phyloP scores from a whole-genome alignment of 2,797 vertebrate species.

The Arnoldichthys spilopterus region DNA sequence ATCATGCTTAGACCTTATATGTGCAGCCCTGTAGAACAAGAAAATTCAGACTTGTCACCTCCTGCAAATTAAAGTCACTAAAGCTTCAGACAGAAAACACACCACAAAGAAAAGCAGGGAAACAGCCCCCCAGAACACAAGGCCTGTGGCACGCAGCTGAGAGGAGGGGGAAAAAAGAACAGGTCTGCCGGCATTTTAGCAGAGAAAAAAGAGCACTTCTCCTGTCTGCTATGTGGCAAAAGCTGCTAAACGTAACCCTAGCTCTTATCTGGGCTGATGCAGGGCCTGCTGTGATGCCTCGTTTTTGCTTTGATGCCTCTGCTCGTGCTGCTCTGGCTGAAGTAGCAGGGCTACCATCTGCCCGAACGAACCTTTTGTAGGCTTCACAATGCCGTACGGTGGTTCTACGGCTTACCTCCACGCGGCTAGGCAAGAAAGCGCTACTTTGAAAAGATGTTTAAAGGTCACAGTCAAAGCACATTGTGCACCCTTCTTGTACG shows the following conservation, averaged over 20 bases:
- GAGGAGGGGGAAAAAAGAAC: constrained; percentile 51
- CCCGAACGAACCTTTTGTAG: constrained; percentile 6
- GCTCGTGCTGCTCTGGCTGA: constrained; percentile 46
- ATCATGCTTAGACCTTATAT: neutral
- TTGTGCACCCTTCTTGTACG: constrained; percentile 28
- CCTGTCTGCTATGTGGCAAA: constrained; percentile 71
- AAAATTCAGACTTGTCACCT: neutral
- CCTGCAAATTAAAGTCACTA: constrained; percentile 14
- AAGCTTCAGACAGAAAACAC: constrained; percentile 38
- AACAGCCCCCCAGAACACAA: constrained; percentile 62
- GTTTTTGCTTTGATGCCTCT: constrained; percentile 76
- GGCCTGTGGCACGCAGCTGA: constrained; percentile 50
- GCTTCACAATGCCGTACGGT: neutral
- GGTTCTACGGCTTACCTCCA: neutral
- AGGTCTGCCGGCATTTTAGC: constrained; percentile 59
- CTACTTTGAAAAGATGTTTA: constrained; percentile 44
- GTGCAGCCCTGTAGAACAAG: constrained; percentile 6
- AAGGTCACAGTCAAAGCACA: constrained; percentile 49
- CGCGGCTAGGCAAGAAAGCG: neutral
- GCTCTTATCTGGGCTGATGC: constrained; percentile 74
- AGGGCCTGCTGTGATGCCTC: constrained; percentile 71
- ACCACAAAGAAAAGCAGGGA: constrained; percentile 46
- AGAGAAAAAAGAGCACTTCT: constrained; percentile 58
- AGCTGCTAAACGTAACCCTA: constrained; percentile 76
- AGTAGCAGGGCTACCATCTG: neutral